Base-by-base conservation (phyloP, 37 sponge, comb jelly and placozoan species). In the Chondrilla cf. caribensis region DNA sequence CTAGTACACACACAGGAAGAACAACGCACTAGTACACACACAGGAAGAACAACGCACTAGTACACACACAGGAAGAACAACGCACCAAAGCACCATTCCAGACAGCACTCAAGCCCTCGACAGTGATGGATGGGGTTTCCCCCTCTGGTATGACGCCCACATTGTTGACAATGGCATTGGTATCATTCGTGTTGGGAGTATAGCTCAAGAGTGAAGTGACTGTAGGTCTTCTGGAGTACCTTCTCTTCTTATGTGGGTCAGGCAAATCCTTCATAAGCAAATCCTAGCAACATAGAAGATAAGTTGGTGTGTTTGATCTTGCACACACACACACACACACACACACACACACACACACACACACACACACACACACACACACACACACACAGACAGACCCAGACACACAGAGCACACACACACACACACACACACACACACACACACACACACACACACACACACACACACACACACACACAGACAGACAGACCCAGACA, bases 311-410 rank as follows among this genome's bases (percentile, higher is more conserved):
- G 51, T 47, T 6, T 47, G 51, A 14, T 6, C 11, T 6, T 47
- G n/a, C n/a, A n/a, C n/a, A n/a, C n/a, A n/a, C n/a, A 62, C 18
- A n/a, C 76, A 36, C 44, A 73, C 76, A 62, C 18, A n/a, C 76
- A 36, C 44, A 73, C 76, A 62, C 18, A n/a, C 76, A 36, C 44
- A 73, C 76, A 62, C 18, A n/a, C 76, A 36, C 44, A 73, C 76
- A 62, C 18, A n/a, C 76, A 36, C 44, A 73, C 76, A 62, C 18
- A n/a, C 76, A 36, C 44, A 73, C 76, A 62, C 18, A n/a, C 76
- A 36, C 44, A 73, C 76, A n/a, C n/a, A n/a, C n/a, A n/a, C n/a
- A n/a, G n/a, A n/a, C n/a, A n/a, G n/a, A n/a, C n/a, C n/a, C n/a
- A n/a, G n/a, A n/a, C n/a, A n/a, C n/a, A n/a, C n/a, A n/a, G n/a